A percentile compares a stretch with the other conserved stretches of the same genome.
Conservation (phyloP, 1,140 invertebrate genomes). For the Drosophila orosa region DNA sequence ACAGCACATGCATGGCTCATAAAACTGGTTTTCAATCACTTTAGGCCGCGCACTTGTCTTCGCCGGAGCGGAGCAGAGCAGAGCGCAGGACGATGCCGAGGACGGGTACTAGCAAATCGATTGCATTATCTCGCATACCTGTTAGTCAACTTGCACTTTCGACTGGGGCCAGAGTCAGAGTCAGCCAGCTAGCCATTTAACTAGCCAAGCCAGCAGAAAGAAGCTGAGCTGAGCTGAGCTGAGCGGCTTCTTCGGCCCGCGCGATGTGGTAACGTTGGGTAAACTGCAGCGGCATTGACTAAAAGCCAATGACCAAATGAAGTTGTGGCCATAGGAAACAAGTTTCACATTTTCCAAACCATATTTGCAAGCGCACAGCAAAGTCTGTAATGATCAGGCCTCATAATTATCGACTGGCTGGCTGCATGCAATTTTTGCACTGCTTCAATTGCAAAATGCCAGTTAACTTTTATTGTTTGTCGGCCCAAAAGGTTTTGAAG, state of each 20-base stretch:
- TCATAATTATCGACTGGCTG: constrained; percentile 35
- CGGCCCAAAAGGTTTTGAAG: constrained; percentile 44
- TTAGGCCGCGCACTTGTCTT: constrained; percentile 27
- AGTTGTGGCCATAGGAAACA: constrained; percentile 63
- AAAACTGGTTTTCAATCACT: constrained; percentile 72
- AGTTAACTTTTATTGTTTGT: constrained; percentile 24
- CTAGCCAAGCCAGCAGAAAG: constrained; percentile 21
- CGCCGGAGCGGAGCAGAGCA: constrained; percentile 16
- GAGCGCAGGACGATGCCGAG: constrained; percentile 19
- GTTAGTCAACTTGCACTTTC: constrained; percentile 75
- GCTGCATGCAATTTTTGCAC: constrained; percentile 24
- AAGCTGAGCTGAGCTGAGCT: no score
- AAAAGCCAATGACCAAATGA: constrained; percentile 78
- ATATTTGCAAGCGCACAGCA: constrained; percentile 18
- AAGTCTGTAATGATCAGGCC: constrained; percentile 17
- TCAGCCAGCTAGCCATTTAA: constrained; percentile 28
- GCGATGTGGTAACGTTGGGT: constrained; percentile 42
- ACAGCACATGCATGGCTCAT: constrained; percentile 41
- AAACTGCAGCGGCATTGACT: constrained; percentile 43
- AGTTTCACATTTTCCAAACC: constrained; percentile 66
- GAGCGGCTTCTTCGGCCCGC: constrained; percentile 26
- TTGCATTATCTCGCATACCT: constrained; percentile 68
- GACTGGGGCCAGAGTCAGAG: constrained; percentile 21
- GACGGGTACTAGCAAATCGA: constrained; percentile 57
- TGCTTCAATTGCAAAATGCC: constrained; percentile 34